These are phyloP conservation scores for Chrosomus eos DNA, from an alignment of 2,797 vertebrate species.

Conservation along the genomic window DNA sequence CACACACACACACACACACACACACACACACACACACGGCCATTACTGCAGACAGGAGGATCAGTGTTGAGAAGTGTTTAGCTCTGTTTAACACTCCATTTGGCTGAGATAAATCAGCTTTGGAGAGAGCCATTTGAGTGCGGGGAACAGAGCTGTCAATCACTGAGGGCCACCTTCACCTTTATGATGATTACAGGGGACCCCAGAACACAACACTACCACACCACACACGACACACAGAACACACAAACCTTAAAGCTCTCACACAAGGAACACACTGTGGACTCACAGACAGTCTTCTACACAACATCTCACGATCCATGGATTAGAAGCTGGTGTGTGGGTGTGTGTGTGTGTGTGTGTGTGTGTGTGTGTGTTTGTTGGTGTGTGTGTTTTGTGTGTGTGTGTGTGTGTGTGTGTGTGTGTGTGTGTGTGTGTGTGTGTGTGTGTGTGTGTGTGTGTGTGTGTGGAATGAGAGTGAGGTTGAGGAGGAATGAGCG, in stretches of 20 bases:
- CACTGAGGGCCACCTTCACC: constrained; percentile 73
- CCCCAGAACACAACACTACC: no score
- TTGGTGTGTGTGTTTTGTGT: constrained; percentile 51
- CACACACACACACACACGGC: constrained; percentile 54
- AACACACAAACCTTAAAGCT: constrained; percentile 60
- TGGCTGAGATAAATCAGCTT: constrained; percentile 82
- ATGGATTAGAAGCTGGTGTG: no score
- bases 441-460: constrained; percentile 50
- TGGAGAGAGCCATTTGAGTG: constrained; percentile 79
- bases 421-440: constrained; percentile 58
- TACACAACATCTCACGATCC: no score
- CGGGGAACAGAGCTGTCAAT: constrained; percentile 77
- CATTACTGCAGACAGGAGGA: constrained; percentile 77
- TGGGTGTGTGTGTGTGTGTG: constrained; percentile 60
- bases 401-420: constrained; percentile 49
- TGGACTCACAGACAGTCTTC: constrained; percentile 58
- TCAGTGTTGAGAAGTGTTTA: constrained; percentile 76
- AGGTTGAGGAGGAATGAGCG: constrained; percentile 67
- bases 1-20: constrained; percentile 49
- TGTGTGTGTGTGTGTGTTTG: constrained; percentile 49
- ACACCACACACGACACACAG: no score
- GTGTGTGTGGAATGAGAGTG: constrained; percentile 58
- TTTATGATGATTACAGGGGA: constrained; percentile 85
- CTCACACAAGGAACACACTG: constrained; percentile 73
- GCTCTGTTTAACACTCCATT: constrained; percentile 77